Evolutionary conservation across 2,797 vertebrate genomes (phyloP).

Genomic region (Chromis chromis): DNA sequence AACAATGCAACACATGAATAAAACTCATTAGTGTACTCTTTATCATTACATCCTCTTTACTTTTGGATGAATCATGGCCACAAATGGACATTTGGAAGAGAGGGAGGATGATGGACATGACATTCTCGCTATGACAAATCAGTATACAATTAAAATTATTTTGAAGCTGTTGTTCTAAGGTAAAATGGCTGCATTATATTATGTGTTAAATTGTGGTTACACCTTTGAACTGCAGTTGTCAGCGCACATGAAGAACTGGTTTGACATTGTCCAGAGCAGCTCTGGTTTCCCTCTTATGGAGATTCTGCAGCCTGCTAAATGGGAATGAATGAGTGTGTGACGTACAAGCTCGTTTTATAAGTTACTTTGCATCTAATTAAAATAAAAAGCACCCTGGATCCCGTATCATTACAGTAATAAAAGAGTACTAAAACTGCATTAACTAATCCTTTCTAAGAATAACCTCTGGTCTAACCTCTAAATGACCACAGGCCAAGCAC

Average conservation of each 20-base stretch:
- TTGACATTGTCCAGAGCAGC: background rate
- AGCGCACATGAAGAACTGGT: background rate
- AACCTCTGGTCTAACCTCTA: slow-evolving; percentile 68
- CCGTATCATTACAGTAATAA: slow-evolving; percentile 69
- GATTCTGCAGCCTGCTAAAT: slow-evolving; percentile 21
- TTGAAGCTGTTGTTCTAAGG: no score
- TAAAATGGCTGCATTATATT: no score
- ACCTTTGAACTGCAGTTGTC: background rate
- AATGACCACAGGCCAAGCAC: slow-evolving; percentile 68
- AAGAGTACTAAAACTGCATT: slow-evolving; percentile 64
- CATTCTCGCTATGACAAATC: no score
- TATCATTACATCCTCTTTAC: no score
- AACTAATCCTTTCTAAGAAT: slow-evolving; percentile 76
- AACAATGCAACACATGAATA: no score
- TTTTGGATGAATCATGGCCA: no score
- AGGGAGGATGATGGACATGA: no score
- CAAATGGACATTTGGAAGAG: no score
- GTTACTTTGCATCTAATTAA: slow-evolving; percentile 67
- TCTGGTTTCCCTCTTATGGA: background rate
- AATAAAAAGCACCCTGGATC: slow-evolving; percentile 55
- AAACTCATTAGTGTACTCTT: no score
- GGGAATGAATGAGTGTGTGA: slow-evolving; percentile 34
- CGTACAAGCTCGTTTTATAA: slow-evolving; percentile 48
- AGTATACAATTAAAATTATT: no score
- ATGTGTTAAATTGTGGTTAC: background rate